phyloP scores from a whole-genome alignment of 2,888 invertebrate species.

The Drosophila diplacantha region DNA sequence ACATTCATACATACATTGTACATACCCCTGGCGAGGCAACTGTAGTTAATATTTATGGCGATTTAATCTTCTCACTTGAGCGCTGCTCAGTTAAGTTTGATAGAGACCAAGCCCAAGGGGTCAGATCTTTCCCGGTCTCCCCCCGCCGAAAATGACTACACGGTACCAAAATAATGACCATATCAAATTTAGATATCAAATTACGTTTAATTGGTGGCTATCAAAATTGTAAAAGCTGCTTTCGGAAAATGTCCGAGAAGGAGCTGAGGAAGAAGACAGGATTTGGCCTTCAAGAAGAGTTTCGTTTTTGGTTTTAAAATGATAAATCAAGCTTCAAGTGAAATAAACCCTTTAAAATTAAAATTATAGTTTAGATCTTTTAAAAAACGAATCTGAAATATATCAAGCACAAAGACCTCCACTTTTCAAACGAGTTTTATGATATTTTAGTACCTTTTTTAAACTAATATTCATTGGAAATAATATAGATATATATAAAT shows the following conservation, averaged over 20 bases:
- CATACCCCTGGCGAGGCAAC: conserved; percentile 47
- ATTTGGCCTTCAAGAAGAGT: neutral
- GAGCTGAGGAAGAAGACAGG: neutral
- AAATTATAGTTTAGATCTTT: neutral
- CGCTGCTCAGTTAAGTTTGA: conserved; percentile 69
- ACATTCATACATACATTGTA: neutral
- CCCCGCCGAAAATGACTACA: neutral
- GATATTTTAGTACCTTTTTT: neutral
- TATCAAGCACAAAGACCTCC: neutral
- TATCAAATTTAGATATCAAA: conserved; percentile 8
- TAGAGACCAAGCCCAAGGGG: conserved; percentile 45
- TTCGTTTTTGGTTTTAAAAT: neutral
- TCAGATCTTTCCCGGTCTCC: conserved; percentile 1
- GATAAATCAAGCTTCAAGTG: neutral
- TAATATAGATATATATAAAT: neutral
- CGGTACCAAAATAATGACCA: conserved; percentile 2
- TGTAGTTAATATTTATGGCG: conserved; percentile 74
- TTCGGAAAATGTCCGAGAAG: neutral
- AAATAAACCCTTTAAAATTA: too few relatives aligned
- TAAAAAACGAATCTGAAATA: neutral
- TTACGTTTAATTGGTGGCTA: neutral
- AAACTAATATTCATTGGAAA: neutral
- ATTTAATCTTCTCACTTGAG: conserved; percentile 74
- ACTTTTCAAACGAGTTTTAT: neutral
- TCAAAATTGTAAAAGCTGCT: neutral